Evolutionary conservation across 2,113 vertebrate genomes (phyloP).

Genomic region (Triplophysa siluroides): DNA sequence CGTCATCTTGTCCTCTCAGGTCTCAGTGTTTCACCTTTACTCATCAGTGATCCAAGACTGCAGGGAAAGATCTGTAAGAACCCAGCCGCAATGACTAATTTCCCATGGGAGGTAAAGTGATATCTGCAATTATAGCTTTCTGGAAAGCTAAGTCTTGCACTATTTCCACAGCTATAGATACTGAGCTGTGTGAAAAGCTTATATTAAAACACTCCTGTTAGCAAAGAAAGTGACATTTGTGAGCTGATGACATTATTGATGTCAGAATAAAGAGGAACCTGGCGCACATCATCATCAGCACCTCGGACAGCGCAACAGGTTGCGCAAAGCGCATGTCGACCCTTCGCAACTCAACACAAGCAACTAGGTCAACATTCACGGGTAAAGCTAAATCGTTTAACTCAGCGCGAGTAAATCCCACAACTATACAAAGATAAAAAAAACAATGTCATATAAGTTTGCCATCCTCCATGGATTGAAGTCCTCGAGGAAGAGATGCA

Average conservation of each 20-base stretch:
- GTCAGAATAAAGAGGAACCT: background rate
- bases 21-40: constrained; percentile 45
- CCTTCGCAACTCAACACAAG: background rate
- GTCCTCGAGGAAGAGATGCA: background rate
- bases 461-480: background rate
- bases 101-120: constrained; percentile 60
- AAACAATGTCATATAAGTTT: background rate
- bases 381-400: background rate
- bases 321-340: background rate
- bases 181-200: background rate
- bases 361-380: background rate
- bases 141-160: constrained; percentile 44
- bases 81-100: constrained; percentile 53
- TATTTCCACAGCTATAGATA: constrained; percentile 26
- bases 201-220: background rate
- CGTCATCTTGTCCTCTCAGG: constrained; percentile 27
- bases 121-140: constrained; percentile 44
- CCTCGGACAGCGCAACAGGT: constrained; percentile 65
- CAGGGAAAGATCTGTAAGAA: constrained; percentile 31
- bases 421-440: background rate
- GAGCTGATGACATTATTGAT: background rate
- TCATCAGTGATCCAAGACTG: constrained; percentile 37
- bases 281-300: constrained; percentile 56
- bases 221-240: background rate
- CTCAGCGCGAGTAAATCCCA: background rate